Percentiles rank a stretch among this genome's conserved stretches.
Conservation (phyloP, 1,140 invertebrate species). For the Propsilocerus akamusi region DNA sequence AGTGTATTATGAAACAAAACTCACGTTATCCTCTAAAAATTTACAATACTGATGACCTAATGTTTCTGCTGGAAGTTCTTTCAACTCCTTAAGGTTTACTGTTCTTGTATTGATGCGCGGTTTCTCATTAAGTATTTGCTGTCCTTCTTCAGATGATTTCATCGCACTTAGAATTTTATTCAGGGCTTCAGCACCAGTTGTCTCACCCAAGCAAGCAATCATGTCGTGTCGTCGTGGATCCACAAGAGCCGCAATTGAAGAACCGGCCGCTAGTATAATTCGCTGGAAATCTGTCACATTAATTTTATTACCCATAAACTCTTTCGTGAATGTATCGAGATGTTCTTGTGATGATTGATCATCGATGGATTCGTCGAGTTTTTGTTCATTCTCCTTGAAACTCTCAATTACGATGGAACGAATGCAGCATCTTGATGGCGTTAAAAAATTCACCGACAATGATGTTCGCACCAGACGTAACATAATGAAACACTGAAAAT, state of each 20-base stretch:
- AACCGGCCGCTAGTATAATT: slow-evolving; percentile 54
- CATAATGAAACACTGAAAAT: neutral
- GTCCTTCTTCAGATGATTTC: slow-evolving; percentile 40
- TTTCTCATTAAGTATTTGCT: slow-evolving; percentile 49
- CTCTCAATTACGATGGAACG: no score
- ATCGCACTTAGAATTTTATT: slow-evolving; percentile 41
- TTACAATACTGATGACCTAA: slow-evolving; percentile 68
- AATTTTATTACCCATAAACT: slow-evolving; percentile 29
- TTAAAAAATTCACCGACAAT: neutral
- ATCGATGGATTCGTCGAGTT: slow-evolving; percentile 4
- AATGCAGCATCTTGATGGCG: neutral
- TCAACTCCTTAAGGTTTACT: slow-evolving; percentile 55
- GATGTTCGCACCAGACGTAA: neutral
- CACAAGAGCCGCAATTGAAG: slow-evolving; percentile 50
- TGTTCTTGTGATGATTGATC: neutral
- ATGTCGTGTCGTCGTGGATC: slow-evolving; percentile 70
- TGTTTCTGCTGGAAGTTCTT: slow-evolving; percentile 52
- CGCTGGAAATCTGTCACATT: slow-evolving; percentile 53
- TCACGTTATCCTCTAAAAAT: slow-evolving; percentile 63
- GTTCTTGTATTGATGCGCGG: slow-evolving; percentile 76
- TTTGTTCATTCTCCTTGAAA: no score
- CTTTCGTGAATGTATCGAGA: slow-evolving; percentile 13
- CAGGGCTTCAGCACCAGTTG: slow-evolving; percentile 56
- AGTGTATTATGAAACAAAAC: slow-evolving; percentile 8
- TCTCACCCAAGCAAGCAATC: slow-evolving; percentile 85